phyloP scores from a whole-genome alignment of 2,797 vertebrate species.

The Anniella stebbinsi region DNA sequence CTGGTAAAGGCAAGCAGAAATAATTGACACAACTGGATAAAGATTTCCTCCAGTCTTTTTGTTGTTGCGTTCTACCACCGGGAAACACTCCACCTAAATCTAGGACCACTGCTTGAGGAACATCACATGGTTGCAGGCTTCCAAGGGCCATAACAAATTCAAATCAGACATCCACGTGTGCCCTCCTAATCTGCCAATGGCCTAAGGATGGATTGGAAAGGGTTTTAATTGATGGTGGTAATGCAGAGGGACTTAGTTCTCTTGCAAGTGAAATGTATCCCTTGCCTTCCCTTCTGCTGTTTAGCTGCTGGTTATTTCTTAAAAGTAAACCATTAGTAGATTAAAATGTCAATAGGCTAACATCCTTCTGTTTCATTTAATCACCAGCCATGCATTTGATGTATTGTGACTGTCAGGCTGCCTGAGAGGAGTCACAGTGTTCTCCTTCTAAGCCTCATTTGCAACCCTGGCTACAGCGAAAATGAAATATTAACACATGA shows the following conservation, averaged over 20 bases:
- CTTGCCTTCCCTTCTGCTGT: slow-evolving; percentile 11
- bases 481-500: slow-evolving; percentile 31
- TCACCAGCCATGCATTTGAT: background rate
- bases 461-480: slow-evolving; percentile 27
- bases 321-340: slow-evolving; percentile 38
- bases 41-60: slow-evolving; percentile 35
- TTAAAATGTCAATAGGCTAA: slow-evolving; percentile 35
- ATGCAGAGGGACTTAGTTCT: background rate
- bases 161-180: slow-evolving; percentile 23
- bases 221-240: slow-evolving; percentile 23
- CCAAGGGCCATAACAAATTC: slow-evolving; percentile 32
- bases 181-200: background rate
- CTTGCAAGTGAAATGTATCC: background rate
- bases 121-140: slow-evolving; percentile 21
- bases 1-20: slow-evolving; percentile 17
- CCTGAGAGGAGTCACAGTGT: background rate
- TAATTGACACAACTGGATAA: slow-evolving; percentile 34
- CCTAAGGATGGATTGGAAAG: background rate
- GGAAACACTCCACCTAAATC: background rate
- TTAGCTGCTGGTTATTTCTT: slow-evolving; percentile 20
- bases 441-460: slow-evolving; percentile 33
- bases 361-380: slow-evolving; percentile 7
- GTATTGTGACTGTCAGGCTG: background rate
- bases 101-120: slow-evolving; percentile 34
- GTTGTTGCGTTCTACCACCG: background rate